These are phyloP conservation scores for Tupiocoris notatus DNA, from an alignment of 2,888 invertebrate genomes.

Conservation along the genomic window DNA sequence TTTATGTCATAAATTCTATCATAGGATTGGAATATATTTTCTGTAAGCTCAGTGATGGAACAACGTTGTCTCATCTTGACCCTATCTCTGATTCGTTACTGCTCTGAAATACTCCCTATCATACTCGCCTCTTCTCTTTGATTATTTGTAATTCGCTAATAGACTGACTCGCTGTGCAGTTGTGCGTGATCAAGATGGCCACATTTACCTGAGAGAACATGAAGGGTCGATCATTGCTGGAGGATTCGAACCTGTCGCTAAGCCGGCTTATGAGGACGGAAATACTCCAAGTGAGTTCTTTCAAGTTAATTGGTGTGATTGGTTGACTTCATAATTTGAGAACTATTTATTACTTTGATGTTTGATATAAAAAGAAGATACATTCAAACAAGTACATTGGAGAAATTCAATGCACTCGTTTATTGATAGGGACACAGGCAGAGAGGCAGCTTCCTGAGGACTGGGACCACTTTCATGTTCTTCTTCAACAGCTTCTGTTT, in stretches of 20 bases:
- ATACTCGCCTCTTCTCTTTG: too few relatives aligned
- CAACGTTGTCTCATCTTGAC: too few relatives aligned
- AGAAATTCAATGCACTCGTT: too few relatives aligned
- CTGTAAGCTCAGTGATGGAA: too few relatives aligned
- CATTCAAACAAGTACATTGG: too few relatives aligned
- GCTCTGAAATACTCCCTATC: too few relatives aligned
- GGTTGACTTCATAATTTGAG: not conserved
- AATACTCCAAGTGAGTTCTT: slow-evolving; percentile 59
- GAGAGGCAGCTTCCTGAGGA: slow-evolving; percentile 76
- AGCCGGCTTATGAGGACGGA: slow-evolving; percentile 83
- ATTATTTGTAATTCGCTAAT: not conserved
- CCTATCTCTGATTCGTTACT: too few relatives aligned
- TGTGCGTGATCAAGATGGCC: slow-evolving; percentile 82
- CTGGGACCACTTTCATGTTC: slow-evolving; percentile 94
- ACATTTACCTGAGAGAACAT: slow-evolving; percentile 81
- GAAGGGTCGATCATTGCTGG: slow-evolving; percentile 83
- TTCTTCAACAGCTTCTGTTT: slow-evolving; percentile 79
- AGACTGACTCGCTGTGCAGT: slow-evolving; percentile 63
- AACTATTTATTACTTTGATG: too few relatives aligned
- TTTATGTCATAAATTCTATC: too few relatives aligned
- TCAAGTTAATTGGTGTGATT: not conserved
- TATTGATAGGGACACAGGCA: slow-evolving; percentile 49
- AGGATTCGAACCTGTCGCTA: slow-evolving; percentile 87
- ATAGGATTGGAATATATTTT: too few relatives aligned
- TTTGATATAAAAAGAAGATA: too few relatives aligned